Conservation (phyloP, 2,113 vertebrate species). For the Trochalopteron elliotii region DNA sequence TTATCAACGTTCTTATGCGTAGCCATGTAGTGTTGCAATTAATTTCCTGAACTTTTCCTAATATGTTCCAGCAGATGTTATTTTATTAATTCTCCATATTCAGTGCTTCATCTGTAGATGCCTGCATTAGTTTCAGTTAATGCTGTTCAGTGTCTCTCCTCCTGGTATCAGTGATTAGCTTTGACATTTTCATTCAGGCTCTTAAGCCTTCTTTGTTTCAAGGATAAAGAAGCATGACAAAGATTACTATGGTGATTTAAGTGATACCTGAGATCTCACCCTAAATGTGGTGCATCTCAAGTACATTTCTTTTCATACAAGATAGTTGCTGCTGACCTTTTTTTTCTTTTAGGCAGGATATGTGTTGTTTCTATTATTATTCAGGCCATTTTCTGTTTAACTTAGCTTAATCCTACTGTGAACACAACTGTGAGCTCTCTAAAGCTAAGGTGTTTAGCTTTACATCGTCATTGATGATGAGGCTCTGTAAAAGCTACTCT, state of each 20-base stretch:
- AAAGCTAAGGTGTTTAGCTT: not conserved
- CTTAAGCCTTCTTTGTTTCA: not conserved
- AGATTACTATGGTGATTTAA: not conserved
- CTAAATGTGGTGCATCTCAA: not conserved
- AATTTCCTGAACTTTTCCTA: not conserved
- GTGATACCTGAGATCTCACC: not conserved
- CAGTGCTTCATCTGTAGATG: not conserved
- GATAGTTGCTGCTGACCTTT: not conserved
- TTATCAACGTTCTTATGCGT: not conserved
- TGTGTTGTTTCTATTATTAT: not conserved
- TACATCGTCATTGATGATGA: not conserved
- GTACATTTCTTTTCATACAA: not conserved
- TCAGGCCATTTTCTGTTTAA: not conserved
- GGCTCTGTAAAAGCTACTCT: not conserved
- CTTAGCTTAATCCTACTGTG: not conserved
- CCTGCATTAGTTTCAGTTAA: not conserved
- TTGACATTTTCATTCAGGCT: not conserved
- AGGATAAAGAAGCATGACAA: not conserved
- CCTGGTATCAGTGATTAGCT: not conserved
- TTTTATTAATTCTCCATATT: not conserved
- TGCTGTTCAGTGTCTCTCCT: not conserved
- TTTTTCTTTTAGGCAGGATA: not conserved
- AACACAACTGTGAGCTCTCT: not conserved
- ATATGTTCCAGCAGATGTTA: not conserved
- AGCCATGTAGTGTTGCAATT: not conserved